A percentile compares a stretch with the other conserved stretches of the same genome.
phyloP scores from a whole-genome alignment of 1,140 invertebrate genomes.

The Diorhabda carinulata region DNA sequence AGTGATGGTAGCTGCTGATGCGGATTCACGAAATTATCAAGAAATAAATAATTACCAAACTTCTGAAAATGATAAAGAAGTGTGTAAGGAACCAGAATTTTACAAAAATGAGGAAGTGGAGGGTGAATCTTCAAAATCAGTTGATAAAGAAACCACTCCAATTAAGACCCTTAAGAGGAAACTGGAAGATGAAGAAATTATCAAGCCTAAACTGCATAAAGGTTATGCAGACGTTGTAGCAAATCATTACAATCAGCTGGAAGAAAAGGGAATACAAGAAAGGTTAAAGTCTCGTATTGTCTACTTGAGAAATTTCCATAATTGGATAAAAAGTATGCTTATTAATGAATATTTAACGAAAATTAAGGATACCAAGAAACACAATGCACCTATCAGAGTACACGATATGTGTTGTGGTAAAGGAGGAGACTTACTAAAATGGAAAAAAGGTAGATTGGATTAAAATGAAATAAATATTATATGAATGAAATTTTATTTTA shows the following conservation, averaged over 20 bases:
- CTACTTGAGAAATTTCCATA: slow-evolving; percentile 95
- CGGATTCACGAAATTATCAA: slow-evolving; percentile 37
- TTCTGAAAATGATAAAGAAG: neutral
- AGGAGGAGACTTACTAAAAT: slow-evolving; percentile 97
- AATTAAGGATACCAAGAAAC: slow-evolving; percentile 57
- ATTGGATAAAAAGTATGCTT: slow-evolving; percentile 96
- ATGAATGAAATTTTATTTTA: neutral
- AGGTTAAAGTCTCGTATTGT: slow-evolving; percentile 86
- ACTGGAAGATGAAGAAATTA: neutral
- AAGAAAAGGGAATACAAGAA: slow-evolving; percentile 74
- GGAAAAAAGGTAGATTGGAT: slow-evolving; percentile 68
- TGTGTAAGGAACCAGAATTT: slow-evolving; percentile 11
- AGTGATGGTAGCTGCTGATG: slow-evolving; percentile 43
- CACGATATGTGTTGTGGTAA: slow-evolving; percentile 87
- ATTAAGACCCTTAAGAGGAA: slow-evolving; percentile 2
- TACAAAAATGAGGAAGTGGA: neutral
- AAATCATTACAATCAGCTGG: slow-evolving; percentile 78
- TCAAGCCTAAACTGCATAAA: neutral
- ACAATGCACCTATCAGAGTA: slow-evolving; percentile 58
- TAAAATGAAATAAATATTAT: neutral
- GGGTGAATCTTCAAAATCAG: neutral
- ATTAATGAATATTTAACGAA: slow-evolving; percentile 72
- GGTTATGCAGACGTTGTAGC: slow-evolving; percentile 64
- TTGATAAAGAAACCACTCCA: neutral
- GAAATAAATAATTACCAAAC: slow-evolving; percentile 4